A percentile compares a stretch with the other conserved stretches of the same genome.
Conservation (phyloP, 2,888 invertebrate species). For the Rapana venosa region DNA sequence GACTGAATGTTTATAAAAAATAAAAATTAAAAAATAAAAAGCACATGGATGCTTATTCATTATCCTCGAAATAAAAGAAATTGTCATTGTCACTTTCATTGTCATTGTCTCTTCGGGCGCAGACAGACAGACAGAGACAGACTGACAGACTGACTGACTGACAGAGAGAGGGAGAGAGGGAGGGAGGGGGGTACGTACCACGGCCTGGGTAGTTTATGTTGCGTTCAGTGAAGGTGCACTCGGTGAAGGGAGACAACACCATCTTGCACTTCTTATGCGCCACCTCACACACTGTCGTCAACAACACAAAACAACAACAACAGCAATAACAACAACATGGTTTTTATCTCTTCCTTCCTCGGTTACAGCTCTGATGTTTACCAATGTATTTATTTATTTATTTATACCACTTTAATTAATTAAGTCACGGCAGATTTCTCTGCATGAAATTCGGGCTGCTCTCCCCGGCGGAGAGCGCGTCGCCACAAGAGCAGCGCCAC, state of each 20-base stretch:
- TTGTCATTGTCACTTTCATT: neutral
- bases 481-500: too few species aligned
- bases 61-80: neutral
- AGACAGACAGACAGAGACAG: too few species aligned
- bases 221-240: slow-evolving; percentile 48
- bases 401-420: too few species aligned
- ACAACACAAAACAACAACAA: neutral
- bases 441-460: too few species aligned
- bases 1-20: too few species aligned
- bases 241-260: slow-evolving; percentile 47
- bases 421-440: too few species aligned
- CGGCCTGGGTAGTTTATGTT: slow-evolving; percentile 51
- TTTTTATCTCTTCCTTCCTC: neutral
- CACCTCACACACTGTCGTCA: slow-evolving; percentile 46
- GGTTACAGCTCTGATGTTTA: neutral
- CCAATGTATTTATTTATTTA: neutral
- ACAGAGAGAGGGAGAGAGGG: too few species aligned
- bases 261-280: slow-evolving; percentile 48
- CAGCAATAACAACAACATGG: neutral
- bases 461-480: too few species aligned
- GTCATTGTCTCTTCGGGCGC: too few species aligned
- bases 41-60: too few species aligned
- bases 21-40: too few species aligned
- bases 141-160: too few species aligned
- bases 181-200: slow-evolving; percentile 35